Percentiles rank a stretch among this genome's conserved stretches.
Evolutionary conservation across 2,888 invertebrate species (phyloP).

Genomic region (Onthophagus sagittarius): DNA sequence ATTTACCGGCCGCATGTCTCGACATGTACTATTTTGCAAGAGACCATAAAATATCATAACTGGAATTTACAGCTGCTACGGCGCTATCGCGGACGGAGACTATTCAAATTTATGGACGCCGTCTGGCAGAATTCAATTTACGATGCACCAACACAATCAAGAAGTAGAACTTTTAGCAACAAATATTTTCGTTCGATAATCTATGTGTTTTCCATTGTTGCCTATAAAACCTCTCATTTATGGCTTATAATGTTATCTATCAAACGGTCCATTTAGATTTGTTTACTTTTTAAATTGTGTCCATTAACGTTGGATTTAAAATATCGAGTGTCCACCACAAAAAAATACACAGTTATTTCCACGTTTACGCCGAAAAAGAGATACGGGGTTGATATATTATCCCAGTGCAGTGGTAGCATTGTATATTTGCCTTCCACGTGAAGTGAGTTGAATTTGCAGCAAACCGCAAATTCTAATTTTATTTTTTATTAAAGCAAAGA

Average conservation of each 20-base stretch:
- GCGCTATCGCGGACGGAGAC: neutral
- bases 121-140: neutral
- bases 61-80: neutral
- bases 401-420: neutral
- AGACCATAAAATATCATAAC: neutral
- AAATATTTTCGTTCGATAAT: neutral
- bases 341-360: neutral
- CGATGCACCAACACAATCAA: neutral
- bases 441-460: neutral
- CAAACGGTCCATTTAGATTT: neutral
- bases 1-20: neutral
- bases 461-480: neutral
- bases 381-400: neutral
- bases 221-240: neutral
- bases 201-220: neutral
- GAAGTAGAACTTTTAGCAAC: neutral
- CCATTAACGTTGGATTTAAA: neutral
- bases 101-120: neutral
- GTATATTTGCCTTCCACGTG: neutral
- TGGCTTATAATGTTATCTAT: neutral
- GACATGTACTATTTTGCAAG: neutral
- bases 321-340: neutral
- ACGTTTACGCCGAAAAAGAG: neutral
- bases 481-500: neutral
- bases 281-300: neutral